Evolutionary conservation across 2,113 vertebrate species (phyloP).

Genomic region (Amazona guildingii): DNA sequence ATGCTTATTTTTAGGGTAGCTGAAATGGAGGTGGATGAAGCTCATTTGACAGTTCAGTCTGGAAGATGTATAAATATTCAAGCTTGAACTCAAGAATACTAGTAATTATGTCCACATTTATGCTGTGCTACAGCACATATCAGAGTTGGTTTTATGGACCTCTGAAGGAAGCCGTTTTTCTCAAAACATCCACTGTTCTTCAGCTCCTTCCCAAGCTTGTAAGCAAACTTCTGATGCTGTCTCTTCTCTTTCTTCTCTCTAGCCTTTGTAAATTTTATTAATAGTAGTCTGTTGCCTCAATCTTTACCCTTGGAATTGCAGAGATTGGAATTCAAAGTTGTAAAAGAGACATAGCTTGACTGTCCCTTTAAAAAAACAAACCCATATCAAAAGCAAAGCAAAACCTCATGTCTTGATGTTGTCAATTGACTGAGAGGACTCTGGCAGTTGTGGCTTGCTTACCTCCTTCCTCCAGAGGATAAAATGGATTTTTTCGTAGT

Average conservation of each 20-base stretch:
- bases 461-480: neutral
- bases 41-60: neutral
- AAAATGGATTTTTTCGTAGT: neutral
- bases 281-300: neutral
- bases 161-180: neutral
- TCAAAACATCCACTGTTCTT: neutral
- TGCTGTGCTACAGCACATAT: neutral
- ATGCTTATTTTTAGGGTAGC: neutral
- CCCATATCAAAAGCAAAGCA: neutral
- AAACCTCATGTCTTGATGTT: neutral
- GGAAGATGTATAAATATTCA: neutral
- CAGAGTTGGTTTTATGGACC: neutral
- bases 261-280: neutral
- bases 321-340: neutral
- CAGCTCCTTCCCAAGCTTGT: neutral
- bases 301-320: neutral
- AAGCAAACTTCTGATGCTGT: neutral
- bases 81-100: neutral
- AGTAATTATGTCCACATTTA: neutral
- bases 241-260: neutral
- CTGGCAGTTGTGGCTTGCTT: neutral
- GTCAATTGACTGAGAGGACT: neutral
- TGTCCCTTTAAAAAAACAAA: neutral
- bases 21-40: neutral
- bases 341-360: neutral